phyloP scores from a whole-genome alignment of 2,888 invertebrate genomes.

The Meteorus colon region DNA sequence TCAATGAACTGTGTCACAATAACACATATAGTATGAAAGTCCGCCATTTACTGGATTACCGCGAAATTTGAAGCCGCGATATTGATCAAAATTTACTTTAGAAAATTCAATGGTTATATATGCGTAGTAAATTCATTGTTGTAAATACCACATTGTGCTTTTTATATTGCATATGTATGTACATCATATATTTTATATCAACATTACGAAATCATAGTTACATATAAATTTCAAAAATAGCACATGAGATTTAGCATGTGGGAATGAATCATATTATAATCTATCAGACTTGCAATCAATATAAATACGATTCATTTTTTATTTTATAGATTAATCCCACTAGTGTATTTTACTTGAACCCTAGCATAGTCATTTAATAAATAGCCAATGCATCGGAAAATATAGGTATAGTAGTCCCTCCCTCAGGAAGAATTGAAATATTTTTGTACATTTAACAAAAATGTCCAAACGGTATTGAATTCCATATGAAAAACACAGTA shows the following conservation, averaged over 20 bases:
- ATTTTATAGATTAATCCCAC: not conserved
- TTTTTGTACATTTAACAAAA: conserved; percentile 41
- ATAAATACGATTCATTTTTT: not conserved
- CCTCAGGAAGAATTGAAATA: conserved; percentile 33
- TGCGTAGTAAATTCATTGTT: not conserved
- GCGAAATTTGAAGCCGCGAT: conserved; percentile 50
- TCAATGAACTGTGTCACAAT: not conserved
- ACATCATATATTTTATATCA: conserved; percentile 36
- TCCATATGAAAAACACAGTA: not conserved
- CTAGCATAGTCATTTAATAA: conserved; percentile 6
- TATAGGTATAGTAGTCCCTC: conserved; percentile 22
- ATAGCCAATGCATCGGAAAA: conserved; percentile 44
- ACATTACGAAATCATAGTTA: conserved; percentile 43
- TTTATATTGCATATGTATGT: conserved; percentile 18
- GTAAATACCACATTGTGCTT: not conserved
- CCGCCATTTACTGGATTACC: conserved; percentile 45
- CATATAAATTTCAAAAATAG: conserved; percentile 51
- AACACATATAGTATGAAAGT: conserved; percentile 10
- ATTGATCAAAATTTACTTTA: not conserved
- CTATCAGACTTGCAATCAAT: not conserved
- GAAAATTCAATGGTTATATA: not conserved
- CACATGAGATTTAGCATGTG: conserved; percentile 37
- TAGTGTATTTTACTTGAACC: not conserved
- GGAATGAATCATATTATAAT: conserved; percentile 20
- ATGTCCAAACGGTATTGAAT: conserved; percentile 5